Conservation (phyloP, 2,797 vertebrate genomes). For the Myioborus miniatus region DNA sequence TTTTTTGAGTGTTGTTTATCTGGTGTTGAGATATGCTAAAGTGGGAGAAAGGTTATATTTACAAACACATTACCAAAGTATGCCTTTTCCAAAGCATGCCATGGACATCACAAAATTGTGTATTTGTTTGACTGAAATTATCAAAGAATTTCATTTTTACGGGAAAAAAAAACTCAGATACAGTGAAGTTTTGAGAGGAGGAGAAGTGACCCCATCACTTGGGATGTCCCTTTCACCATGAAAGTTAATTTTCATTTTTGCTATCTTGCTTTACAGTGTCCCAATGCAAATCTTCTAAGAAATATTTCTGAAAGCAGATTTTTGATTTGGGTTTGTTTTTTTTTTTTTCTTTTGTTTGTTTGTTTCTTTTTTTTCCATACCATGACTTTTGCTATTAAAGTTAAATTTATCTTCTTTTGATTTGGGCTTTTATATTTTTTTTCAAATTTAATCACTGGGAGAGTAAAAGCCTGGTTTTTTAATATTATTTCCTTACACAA, state of each 20-base stretch:
- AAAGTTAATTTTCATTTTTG: neutral
- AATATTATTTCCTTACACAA: neutral
- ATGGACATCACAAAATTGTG: fast-evolving
- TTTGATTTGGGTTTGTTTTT: neutral
- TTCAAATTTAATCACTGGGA: neutral
- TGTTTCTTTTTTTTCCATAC: neutral
- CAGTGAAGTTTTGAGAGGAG: neutral
- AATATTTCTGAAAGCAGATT: neutral
- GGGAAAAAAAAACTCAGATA: neutral
- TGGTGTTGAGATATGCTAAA: neutral
- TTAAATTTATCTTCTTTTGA: neutral
- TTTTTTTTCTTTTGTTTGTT: neutral
- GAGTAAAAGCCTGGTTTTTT: neutral
- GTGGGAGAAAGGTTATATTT: neutral
- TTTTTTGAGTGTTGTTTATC: neutral
- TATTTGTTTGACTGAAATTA: neutral
- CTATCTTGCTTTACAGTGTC: neutral
- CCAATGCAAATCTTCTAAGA: neutral
- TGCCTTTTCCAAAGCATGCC: neutral
- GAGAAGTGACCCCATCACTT: neutral
- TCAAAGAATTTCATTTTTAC: neutral
- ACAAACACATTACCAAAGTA: neutral
- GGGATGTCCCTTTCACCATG: neutral
- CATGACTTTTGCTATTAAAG: neutral
- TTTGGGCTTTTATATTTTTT: neutral